Base-by-base conservation (phyloP, 1,140 invertebrate genomes). In the Lordiphosa collinella region DNA sequence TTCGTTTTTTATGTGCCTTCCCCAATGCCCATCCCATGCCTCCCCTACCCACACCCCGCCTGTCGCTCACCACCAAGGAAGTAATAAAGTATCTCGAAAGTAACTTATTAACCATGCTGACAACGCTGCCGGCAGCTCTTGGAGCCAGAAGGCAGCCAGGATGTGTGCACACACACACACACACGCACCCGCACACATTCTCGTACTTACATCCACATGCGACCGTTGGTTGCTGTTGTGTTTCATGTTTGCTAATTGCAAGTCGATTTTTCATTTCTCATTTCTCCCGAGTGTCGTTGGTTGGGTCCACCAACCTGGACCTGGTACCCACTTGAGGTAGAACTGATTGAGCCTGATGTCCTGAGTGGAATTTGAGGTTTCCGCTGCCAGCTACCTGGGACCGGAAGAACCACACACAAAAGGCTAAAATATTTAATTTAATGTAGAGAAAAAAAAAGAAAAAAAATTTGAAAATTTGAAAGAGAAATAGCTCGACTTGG, bases 181-280 rank as follows among this genome's bases (percentile, higher is more conserved):
- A 50, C 51, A 32, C 16, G 2, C 29, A 12, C 18, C 7, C 13
- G 22, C n/a, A n/a, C n/a, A n/a, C 40, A 37, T 3, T 7, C 10
- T 11, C 13, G 22, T 13, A 10, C 22, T 1, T 12, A 14, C 25
- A 37, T n/a, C 1, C 16, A 43, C 8, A 31, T 40, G 18, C 35
- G 56, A 37, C 29, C n/a, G 22, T 41, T 34, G 8, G 38, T 16
- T 11, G 56, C 38, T 70, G 48, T 68, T 52, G 55, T 82, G 67
- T 65, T 76, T 82, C 72, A 82, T 84, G 78, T 82, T 78, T 86
- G 76, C 82, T 86, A 86, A 86, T 86, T 86, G 82, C 82, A 66
- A 76, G 72, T 86, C 72, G 76, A 82, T 82, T 84, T 84, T 84
- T 84, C 78, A 84, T 84, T 84, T 76, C 72, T 63, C 76, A 84